Evolutionary conservation across 1,140 invertebrate species (phyloP), one percentile per base, ranked within the genome.

Genomic region (Hypsibius dujardini): DNA sequence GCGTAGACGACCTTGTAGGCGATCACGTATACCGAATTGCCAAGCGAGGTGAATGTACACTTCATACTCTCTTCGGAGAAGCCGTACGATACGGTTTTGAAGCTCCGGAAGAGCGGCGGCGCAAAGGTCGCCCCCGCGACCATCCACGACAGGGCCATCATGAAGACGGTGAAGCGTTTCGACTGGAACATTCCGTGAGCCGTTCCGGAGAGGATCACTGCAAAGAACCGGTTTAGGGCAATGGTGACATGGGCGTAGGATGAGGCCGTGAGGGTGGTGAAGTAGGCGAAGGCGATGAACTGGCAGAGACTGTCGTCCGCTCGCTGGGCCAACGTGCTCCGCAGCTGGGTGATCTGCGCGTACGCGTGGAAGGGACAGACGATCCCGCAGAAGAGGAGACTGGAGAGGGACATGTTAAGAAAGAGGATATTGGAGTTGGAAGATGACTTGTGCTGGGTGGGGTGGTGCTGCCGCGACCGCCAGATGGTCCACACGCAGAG

Each of bases 91-190:
- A 28, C 28, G 7, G 50, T 56, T 56, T n/a, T n/a, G 50, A 7
- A 7, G 7, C 7, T 12, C 7, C 50, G 50, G 7, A 56, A n/a
- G 7, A 56, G 50, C 50, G 50, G 50, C 50, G 7, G n/a, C 50
- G n/a, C n/a, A 56, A 56, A 56, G 50, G 50, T 56, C 50, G n/a
- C n/a, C 50, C 50, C 50, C 7, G 50, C 50, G n/a, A 56, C n/a
- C 7, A 56, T 12, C 50, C 50, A 56, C n/a, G 50, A 56, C 50
- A n/a, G 7, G 7, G 50, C 50, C 7, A 56, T 56, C 50, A 56
- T 7, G 50, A 56, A 56, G n/a, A 56, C 50, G 7, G 50, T 56
- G 7, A n/a, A 12, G 7, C 7, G n/a, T 56, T 7, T 56, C 7
- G 50, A 56, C 28, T 28, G 28, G 28, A 28, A 28, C 28, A 28